Evolutionary conservation across 2,797 vertebrate species (phyloP).

Genomic region (Pristis pectinata): DNA sequence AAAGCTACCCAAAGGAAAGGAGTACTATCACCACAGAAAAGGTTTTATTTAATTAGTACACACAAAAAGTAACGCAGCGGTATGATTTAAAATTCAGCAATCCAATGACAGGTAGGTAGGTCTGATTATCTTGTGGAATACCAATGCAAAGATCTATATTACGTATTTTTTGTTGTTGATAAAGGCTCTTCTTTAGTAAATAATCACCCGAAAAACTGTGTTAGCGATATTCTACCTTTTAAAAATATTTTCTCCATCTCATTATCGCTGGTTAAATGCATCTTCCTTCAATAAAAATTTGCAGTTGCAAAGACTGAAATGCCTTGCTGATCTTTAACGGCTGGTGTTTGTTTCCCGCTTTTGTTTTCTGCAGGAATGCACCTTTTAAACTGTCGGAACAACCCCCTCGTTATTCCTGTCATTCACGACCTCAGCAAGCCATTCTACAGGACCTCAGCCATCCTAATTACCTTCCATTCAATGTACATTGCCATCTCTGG

Average conservation of each 20-base stretch:
- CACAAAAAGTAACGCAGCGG: background rate
- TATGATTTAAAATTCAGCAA: background rate
- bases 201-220: background rate
- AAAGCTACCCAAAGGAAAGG: background rate
- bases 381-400: conserved; percentile 91
- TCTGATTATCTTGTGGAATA: background rate
- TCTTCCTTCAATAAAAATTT: background rate
- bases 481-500: conserved; percentile 88
- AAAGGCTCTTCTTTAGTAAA: background rate
- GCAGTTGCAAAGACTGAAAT: background rate
- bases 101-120: background rate
- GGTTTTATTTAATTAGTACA: background rate
- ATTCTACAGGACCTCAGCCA: conserved; percentile 91
- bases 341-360: conserved; percentile 49
- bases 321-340: conserved; percentile 39
- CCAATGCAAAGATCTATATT: background rate
- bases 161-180: background rate
- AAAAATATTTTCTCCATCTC: background rate
- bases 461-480: conserved; percentile 84
- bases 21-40: background rate
- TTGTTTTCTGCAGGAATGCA: conserved; percentile 71
- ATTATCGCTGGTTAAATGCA: background rate
- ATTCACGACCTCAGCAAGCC: conserved; percentile 91
- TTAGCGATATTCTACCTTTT: background rate
- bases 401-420: conserved; percentile 94